These are phyloP conservation scores for Dryobates pubescens DNA, from an alignment of 2,797 vertebrate genomes.

Conservation along the genomic window DNA sequence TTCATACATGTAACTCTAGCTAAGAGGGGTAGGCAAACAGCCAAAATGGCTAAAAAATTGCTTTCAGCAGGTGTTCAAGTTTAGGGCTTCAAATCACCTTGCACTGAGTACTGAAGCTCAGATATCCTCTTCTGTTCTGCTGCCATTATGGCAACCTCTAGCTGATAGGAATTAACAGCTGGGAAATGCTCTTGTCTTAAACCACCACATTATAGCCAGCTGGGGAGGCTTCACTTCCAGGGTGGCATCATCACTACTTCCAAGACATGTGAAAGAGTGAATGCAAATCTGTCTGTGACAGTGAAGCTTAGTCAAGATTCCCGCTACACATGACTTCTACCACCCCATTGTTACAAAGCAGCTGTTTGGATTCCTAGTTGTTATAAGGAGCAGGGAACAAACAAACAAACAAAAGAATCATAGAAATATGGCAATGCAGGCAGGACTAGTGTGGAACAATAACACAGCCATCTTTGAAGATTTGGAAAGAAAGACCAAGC, in stretches of 20 bases:
- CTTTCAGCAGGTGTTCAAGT: background rate
- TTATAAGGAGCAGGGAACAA: background rate
- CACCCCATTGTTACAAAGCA: background rate
- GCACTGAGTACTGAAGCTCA: background rate
- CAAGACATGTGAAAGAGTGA: background rate
- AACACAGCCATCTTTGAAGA: background rate
- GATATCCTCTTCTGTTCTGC: background rate
- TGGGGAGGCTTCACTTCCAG: background rate
- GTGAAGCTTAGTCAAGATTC: background rate
- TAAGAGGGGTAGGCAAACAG: background rate
- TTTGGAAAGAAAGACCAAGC: background rate
- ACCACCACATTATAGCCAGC: background rate
- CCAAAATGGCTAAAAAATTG: background rate
- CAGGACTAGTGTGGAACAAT: background rate
- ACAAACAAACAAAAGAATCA: background rate
- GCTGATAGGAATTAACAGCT: background rate
- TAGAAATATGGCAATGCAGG: background rate
- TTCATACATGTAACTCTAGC: background rate
- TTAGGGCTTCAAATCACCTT: background rate
- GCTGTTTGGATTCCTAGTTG: background rate
- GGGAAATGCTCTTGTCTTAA: background rate
- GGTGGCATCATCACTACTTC: background rate
- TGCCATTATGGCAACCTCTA: background rate
- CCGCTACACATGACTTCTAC: background rate
- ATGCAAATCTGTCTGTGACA: background rate